phyloP scores from a whole-genome alignment of 2,797 vertebrate genomes.

The Corythornis leucogaster region DNA sequence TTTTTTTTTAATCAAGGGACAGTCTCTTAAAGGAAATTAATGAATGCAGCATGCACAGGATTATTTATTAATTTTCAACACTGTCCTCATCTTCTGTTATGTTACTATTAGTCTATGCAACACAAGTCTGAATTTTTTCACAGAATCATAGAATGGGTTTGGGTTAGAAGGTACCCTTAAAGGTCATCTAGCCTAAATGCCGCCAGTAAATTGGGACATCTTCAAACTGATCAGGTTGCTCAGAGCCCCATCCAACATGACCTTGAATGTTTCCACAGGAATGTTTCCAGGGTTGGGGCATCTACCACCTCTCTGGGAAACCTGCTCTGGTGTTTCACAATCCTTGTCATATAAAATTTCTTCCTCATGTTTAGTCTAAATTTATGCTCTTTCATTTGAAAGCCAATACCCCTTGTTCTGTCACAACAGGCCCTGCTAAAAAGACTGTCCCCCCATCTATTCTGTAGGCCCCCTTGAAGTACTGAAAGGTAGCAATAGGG shows the following conservation, averaged over 20 bases:
- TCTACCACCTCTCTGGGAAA: background rate
- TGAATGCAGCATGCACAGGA: background rate
- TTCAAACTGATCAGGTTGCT: background rate
- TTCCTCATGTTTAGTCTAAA: background rate
- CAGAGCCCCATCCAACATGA: background rate
- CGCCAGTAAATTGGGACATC: background rate
- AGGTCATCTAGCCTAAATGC: background rate
- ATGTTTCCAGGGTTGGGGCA: background rate
- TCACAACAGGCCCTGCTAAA: background rate
- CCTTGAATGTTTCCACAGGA: background rate
- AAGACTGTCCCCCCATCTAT: no score
- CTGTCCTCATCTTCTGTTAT: background rate
- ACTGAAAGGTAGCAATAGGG: no score
- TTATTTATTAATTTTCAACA: background rate
- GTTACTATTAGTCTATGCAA: background rate
- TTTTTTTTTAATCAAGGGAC: background rate
- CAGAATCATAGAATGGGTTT: no score
- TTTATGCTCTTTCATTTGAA: background rate
- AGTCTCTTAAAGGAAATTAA: background rate
- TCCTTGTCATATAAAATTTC: background rate
- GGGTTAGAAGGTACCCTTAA: background rate
- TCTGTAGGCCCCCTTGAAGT: no score
- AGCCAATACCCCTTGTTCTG: background rate
- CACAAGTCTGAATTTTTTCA: background rate
- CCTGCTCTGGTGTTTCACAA: background rate